Base-by-base conservation (phyloP, 2,113 vertebrate species). In the Rhinoderma darwinii region DNA sequence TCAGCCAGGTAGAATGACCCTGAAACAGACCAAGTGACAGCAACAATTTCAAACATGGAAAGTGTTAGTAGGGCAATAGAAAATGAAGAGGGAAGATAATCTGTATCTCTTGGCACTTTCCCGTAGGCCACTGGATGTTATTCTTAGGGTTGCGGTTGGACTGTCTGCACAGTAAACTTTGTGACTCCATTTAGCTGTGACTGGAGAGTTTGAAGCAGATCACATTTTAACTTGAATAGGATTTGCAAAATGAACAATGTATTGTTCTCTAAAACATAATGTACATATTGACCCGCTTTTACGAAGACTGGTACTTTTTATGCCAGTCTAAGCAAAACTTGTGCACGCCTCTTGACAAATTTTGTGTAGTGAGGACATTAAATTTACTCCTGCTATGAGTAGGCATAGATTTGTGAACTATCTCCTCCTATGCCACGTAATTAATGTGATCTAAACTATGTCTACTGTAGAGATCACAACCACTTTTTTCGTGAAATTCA, bases 1-100 rank as follows among this genome's bases (percentile, higher is more conserved):
- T 82, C 85, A 87, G 25, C 27, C 70, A 56, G 74, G 43, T 79
- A 61, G 66, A 87, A 82, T 82, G 81, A 37, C 76, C 85, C 85
- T 74, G 85, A 61, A 81, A 78, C 85, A 87, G n/a, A 22, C 25
- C 80, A 87, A 82, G 70, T 87, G 86, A 87, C 86, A 82, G 79
- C 79, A 87, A 61, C 78, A 63, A 82, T 87, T 82, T 82, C n/a
- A 75, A 75, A 41, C 66, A 86, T 56, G 63, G 50, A 56, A 56
- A 87, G 85, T 87, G 63, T 43, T 61, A 74, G 50, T 78, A 73
- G 80, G 78, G 68, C 66, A 87, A 81, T 82, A 43, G 78, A 11
- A 82, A 87, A 87, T 74, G 44, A 75, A 82, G 27, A 82, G 61
- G 50, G 50, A 6, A 47, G 47, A 81, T 82, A 35, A 82, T 87